Conservation (phyloP, 1,140 invertebrate genomes). For the Papilio machaon region DNA sequence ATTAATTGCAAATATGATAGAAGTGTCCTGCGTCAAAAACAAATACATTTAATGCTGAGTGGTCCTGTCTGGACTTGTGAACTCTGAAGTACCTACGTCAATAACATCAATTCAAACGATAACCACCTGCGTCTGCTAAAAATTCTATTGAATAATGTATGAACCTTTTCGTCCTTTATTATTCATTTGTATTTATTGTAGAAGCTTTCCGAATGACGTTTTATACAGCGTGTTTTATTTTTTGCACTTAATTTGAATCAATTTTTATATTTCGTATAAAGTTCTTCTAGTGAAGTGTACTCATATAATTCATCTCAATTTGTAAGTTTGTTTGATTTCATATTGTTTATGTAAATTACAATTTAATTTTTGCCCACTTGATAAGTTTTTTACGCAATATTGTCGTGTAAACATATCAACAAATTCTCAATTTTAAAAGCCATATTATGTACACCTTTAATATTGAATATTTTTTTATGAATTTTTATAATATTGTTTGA, state of each 20-base stretch:
- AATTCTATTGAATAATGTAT: constrained; percentile 16
- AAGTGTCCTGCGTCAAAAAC: neutral
- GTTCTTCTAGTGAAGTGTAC: too few relatives aligned
- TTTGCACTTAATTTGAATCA: too few relatives aligned
- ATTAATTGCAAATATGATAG: neutral
- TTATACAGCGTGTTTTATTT: neutral
- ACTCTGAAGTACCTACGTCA: neutral
- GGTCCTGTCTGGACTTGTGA: neutral
- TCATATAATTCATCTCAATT: too few relatives aligned
- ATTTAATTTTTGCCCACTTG: too few relatives aligned
- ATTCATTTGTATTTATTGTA: constrained; percentile 10
- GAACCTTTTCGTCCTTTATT: neutral
- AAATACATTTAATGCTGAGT: constrained; percentile 1
- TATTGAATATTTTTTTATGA: too few relatives aligned
- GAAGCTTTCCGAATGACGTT: neutral
- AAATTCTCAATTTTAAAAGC: too few relatives aligned
- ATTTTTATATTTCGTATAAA: too few relatives aligned
- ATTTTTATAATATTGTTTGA: neutral
- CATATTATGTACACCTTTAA: too few relatives aligned
- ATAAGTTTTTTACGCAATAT: too few relatives aligned
- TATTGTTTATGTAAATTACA: too few relatives aligned
- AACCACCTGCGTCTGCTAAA: constrained; percentile 18
- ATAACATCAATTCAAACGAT: constrained; percentile 18
- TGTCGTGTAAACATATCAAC: too few relatives aligned
- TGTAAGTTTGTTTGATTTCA: too few relatives aligned